phyloP scores from a whole-genome alignment of 2,888 invertebrate species.

The Coronaproctus castanopsis region DNA sequence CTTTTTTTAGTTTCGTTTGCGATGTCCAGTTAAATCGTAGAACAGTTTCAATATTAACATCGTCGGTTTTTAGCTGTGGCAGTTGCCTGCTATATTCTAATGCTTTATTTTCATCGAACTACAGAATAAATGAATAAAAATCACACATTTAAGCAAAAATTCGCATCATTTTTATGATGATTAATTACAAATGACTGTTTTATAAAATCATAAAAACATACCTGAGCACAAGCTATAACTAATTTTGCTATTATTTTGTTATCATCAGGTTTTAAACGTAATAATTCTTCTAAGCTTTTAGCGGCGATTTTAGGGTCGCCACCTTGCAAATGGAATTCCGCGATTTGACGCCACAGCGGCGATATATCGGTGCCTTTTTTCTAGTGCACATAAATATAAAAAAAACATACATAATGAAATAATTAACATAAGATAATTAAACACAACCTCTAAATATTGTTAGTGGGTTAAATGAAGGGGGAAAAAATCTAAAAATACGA shows the following conservation, averaged over 20 bases:
- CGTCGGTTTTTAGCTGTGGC: slow-evolving; percentile 40
- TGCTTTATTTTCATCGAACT: slow-evolving; percentile 59
- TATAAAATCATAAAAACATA: slow-evolving; percentile 22
- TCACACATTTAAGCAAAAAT: too few species aligned
- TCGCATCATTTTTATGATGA: too few species aligned
- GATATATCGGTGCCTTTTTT: slow-evolving; percentile 37
- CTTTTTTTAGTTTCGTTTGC: slow-evolving; percentile 73
- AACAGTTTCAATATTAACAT: slow-evolving; percentile 35
- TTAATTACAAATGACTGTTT: too few species aligned
- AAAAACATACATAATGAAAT: too few species aligned
- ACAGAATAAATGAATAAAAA: slow-evolving; percentile 22
- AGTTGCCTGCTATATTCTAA: slow-evolving; percentile 43
- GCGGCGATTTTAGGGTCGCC: slow-evolving; percentile 56
- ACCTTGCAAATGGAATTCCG: slow-evolving; percentile 58
- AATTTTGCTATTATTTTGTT: slow-evolving; percentile 64
- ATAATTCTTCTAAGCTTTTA: slow-evolving; percentile 57
- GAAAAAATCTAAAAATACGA: too few species aligned
- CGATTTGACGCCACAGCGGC: slow-evolving; percentile 70
- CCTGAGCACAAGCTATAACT: slow-evolving; percentile 67
- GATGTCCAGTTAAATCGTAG: slow-evolving; percentile 53
- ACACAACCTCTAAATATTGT: too few species aligned
- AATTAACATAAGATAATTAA: too few species aligned
- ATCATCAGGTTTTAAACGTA: slow-evolving; percentile 55
- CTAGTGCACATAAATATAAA: too few species aligned
- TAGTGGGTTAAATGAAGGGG: too few species aligned